phyloP scores from a whole-genome alignment of 2,797 vertebrate species.

The Schizothorax lantsangensis region DNA sequence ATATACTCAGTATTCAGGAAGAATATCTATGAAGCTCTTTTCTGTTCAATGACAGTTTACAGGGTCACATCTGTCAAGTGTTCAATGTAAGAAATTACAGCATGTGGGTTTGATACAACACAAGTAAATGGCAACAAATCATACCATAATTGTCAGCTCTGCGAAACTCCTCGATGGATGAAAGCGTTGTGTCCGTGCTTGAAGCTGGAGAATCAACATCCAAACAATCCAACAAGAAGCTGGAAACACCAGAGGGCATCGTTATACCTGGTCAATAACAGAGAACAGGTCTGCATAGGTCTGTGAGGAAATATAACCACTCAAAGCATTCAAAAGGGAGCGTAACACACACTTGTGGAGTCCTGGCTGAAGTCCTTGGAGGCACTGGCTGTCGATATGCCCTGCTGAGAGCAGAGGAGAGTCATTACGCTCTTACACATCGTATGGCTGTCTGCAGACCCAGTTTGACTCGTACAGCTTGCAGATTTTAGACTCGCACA shows the following conservation, averaged over 20 bases:
- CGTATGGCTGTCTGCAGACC: not conserved
- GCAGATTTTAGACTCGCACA: not conserved
- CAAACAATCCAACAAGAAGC: constrained; percentile 71
- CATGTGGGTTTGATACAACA: not conserved
- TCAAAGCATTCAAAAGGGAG: not conserved
- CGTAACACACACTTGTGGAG: constrained; percentile 51
- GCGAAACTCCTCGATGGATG: constrained; percentile 87
- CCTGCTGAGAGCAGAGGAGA: constrained; percentile 65
- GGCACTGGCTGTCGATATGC: constrained; percentile 53
- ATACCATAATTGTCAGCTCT: constrained; percentile 74
- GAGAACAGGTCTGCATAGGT: constrained; percentile 9
- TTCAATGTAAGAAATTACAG: not conserved
- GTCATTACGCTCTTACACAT: not conserved
- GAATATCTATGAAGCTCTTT: not conserved
- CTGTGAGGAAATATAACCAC: too few species aligned
- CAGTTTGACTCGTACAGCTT: too few species aligned
- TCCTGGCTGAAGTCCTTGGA: constrained; percentile 66
- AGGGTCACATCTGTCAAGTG: not conserved
- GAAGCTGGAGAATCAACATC: constrained; percentile 62
- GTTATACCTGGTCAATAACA: constrained; percentile 69
- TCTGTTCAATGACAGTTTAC: not conserved
- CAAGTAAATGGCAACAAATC: not conserved
- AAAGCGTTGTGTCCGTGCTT: constrained; percentile 63
- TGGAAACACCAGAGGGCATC: constrained; percentile 74
- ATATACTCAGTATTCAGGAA: not conserved